These are phyloP conservation scores for Ophonus ardosiacus DNA, from an alignment of 2,888 invertebrate species.

Conservation along the genomic window DNA sequence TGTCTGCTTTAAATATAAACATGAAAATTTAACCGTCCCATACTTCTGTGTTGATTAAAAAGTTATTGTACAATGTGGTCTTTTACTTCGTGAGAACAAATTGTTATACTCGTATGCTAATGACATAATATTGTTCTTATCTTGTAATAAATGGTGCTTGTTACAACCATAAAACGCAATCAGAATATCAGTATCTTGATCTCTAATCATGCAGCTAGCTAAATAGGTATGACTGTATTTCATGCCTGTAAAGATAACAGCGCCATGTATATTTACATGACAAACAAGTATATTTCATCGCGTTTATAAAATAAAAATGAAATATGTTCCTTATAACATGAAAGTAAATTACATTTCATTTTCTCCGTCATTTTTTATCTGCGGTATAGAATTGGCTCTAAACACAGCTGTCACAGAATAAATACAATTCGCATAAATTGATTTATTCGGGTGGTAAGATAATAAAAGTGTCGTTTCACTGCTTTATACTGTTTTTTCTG, in stretches of 20 bases:
- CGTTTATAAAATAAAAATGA: conserved; percentile 27
- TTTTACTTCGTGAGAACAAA: background rate
- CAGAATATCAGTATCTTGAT: background rate
- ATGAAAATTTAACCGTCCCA: too few species aligned
- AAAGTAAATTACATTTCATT: conserved; percentile 16
- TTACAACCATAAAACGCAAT: background rate
- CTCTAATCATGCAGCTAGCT: background rate
- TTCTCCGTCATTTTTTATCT: conserved; percentile 8
- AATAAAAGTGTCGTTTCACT: conserved; percentile 53
- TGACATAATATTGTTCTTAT: background rate
- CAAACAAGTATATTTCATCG: conserved; percentile 31
- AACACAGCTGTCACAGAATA: conserved; percentile 30
- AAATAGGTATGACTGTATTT: background rate
- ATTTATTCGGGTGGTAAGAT: conserved; percentile 45
- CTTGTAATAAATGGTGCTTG: background rate
- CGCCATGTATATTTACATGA: conserved; percentile 20
- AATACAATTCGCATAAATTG: conserved; percentile 42
- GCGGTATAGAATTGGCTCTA: background rate
- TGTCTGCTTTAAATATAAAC: too few species aligned
- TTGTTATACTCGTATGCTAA: background rate
- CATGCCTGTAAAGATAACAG: background rate
- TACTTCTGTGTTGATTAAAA: too few species aligned
- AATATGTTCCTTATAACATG: conserved; percentile 24
- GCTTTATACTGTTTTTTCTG: conserved; percentile 48
- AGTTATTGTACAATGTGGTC: too few species aligned